Evolutionary conservation across 2,797 vertebrate species (phyloP).

Genomic region (Xenops minutus): DNA sequence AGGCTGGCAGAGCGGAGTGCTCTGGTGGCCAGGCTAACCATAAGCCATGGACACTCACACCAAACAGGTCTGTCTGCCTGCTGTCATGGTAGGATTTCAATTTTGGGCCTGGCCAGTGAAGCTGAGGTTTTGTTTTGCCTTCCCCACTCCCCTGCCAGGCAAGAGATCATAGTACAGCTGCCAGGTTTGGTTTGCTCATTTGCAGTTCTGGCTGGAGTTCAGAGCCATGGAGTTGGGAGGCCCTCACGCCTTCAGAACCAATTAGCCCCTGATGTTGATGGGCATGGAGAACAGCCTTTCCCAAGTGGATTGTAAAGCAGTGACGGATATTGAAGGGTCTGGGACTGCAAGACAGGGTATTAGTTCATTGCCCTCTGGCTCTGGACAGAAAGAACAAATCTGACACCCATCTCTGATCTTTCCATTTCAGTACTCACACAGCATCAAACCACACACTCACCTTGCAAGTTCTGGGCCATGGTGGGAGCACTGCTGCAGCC

Average conservation of each 20-base stretch:
- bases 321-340: not conserved
- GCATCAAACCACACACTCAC: not conserved
- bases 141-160: not conserved
- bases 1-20: not conserved
- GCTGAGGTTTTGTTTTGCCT: not conserved
- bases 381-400: not conserved
- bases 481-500: not conserved
- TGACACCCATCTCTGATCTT: not conserved
- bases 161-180: not conserved
- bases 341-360: not conserved
- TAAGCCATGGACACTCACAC: not conserved
- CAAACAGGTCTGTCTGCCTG: conserved; percentile 16
- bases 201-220: not conserved
- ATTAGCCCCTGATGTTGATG: not conserved
- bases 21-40: not conserved
- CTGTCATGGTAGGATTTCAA: not conserved
- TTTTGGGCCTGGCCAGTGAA: not conserved
- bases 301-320: not conserved
- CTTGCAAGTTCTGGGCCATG: not conserved
- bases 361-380: not conserved
- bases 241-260: not conserved
- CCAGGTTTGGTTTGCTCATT: not conserved
- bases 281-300: not conserved
- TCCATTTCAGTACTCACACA: not conserved
- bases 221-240: not conserved